Percentiles rank a stretch among this genome's conserved stretches.
Conservation (phyloP, 2,113 vertebrate species). For the Oreochromis niloticus region DNA sequence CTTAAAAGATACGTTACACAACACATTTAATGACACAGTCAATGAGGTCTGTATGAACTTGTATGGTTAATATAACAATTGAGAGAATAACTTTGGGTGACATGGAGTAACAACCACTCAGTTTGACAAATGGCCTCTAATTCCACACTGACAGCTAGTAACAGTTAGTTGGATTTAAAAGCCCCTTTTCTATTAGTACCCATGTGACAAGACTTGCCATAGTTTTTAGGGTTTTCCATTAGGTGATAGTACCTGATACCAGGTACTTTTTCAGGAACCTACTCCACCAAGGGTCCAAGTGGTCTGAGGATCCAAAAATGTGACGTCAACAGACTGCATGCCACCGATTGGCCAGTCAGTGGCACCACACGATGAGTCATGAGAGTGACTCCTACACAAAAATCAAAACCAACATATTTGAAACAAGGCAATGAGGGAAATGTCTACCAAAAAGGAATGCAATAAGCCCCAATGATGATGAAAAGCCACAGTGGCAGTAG, state of each 20-base stretch:
- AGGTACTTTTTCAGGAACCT: neutral
- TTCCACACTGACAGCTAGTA: neutral
- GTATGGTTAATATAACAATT: neutral
- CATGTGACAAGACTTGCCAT: neutral
- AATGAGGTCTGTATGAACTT: neutral
- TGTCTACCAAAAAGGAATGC: neutral
- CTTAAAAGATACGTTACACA: neutral
- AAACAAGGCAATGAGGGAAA: neutral
- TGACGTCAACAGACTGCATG: neutral
- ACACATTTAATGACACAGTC: neutral
- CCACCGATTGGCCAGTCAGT: neutral
- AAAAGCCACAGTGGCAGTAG: neutral
- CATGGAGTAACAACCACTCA: neutral
- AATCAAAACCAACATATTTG: neutral
- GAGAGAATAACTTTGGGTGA: neutral
- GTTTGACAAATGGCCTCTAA: slow-evolving; percentile 3
- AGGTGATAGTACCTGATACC: neutral
- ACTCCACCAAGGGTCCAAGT: neutral
- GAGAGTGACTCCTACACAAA: neutral
- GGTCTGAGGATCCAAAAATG: neutral
- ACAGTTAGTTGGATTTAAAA: neutral
- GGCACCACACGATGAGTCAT: neutral
- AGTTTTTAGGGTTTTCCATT: neutral
- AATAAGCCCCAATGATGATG: neutral
- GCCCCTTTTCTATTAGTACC: neutral